phyloP scores from a whole-genome alignment of 2,113 vertebrate genomes.

The Thunnus thynnus region DNA sequence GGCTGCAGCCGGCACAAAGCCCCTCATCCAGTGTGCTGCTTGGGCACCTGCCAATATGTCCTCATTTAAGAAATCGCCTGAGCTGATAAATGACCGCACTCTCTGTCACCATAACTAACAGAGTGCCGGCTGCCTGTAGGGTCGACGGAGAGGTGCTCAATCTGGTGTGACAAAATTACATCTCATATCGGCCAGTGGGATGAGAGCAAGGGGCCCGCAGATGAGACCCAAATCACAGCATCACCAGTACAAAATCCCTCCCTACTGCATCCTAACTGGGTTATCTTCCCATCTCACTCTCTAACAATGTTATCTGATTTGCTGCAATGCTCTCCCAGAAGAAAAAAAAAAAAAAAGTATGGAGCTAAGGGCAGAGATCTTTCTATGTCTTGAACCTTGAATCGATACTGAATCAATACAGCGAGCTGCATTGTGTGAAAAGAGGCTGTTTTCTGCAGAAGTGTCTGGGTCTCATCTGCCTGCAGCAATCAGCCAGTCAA shows the following conservation, averaged over 20 bases:
- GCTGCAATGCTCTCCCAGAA: constrained; percentile 41
- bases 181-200: constrained; percentile 33
- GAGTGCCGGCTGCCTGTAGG: constrained; percentile 48
- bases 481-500: constrained; percentile 34
- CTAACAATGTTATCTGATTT: constrained; percentile 54
- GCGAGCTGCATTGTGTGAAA: constrained; percentile 49
- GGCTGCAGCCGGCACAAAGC: constrained; percentile 11
- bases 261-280: constrained; percentile 45
- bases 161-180: constrained; percentile 64
- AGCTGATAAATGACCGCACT: constrained; percentile 60
- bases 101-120: constrained; percentile 54
- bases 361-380: constrained; percentile 48
- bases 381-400: constrained; percentile 43
- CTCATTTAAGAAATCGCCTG: constrained; percentile 60
- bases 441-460: constrained; percentile 30
- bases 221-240: constrained; percentile 47
- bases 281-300: constrained; percentile 48
- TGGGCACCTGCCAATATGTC: constrained; percentile 66
- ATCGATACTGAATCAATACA: constrained; percentile 67
- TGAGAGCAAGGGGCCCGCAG: constrained; percentile 30
- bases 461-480: constrained; percentile 36
- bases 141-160: constrained; percentile 55
- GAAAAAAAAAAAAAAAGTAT: constrained; percentile 22
- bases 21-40: constrained; percentile 13
- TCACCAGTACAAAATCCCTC: constrained; percentile 8